These are phyloP conservation scores for Zygaena filipendulae DNA, from an alignment of 2,888 invertebrate species.

Conservation along the genomic window DNA sequence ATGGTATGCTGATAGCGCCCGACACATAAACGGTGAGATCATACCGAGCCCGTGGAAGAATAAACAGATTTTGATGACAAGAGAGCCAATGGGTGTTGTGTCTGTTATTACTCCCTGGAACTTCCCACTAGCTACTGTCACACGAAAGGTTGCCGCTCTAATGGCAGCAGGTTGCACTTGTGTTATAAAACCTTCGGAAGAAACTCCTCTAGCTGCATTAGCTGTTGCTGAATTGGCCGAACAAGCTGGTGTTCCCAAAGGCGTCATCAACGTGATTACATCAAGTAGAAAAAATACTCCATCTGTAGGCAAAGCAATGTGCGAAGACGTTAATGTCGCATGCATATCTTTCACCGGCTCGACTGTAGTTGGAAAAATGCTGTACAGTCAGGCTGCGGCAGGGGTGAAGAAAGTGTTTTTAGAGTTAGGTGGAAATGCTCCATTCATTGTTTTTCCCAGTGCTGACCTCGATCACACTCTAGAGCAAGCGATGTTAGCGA, in stretches of 20 bases:
- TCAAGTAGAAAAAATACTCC: slow-evolving; percentile 78
- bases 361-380: slow-evolving; percentile 89
- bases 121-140: slow-evolving; percentile 97
- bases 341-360: slow-evolving; percentile 97
- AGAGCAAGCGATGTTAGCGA: slow-evolving; percentile 87
- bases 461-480: slow-evolving; percentile 91
- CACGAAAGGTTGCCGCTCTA: slow-evolving; percentile 94
- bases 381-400: slow-evolving; percentile 85
- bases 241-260: slow-evolving; percentile 92
- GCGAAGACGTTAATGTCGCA: slow-evolving; percentile 83
- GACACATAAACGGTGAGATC: slow-evolving; percentile 85
- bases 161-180: slow-evolving; percentile 96
- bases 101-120: slow-evolving; percentile 97
- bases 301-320: slow-evolving; percentile 85
- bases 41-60: slow-evolving; percentile 77
- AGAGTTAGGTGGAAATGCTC: slow-evolving; percentile 98
- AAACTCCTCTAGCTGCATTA: slow-evolving; percentile 94
- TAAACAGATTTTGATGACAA: slow-evolving; percentile 79
- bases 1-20: slow-evolving; percentile 95
- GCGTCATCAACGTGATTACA: slow-evolving; percentile 93
- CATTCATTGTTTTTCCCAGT: slow-evolving; percentile 94
- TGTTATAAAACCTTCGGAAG: slow-evolving; percentile 94
- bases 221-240: slow-evolving; percentile 87
- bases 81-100: slow-evolving; percentile 94
- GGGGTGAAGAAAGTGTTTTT: slow-evolving; percentile 91